Percentiles rank a stretch among this genome's conserved stretches.
Conservation (phyloP, 1,140 invertebrate genomes). For the Camponotus pennsylvanicus region DNA sequence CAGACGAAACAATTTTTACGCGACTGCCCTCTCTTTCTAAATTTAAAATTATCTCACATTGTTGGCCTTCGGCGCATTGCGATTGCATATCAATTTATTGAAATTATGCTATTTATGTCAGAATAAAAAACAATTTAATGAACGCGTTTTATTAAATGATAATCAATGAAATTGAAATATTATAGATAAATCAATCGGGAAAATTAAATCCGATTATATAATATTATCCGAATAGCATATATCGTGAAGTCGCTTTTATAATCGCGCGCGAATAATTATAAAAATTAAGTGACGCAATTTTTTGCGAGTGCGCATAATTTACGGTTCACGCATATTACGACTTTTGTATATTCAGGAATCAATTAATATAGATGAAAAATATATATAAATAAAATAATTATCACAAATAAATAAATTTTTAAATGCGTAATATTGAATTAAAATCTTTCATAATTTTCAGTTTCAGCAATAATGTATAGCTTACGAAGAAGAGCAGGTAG, state of each 20-base stretch:
- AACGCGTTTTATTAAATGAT: background rate
- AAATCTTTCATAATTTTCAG: background rate
- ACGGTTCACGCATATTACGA: background rate
- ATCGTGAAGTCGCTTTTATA: background rate
- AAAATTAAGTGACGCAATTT: background rate
- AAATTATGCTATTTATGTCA: slow-evolving; percentile 2
- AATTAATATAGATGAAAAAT: background rate
- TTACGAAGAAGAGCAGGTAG: background rate
- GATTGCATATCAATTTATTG: background rate
- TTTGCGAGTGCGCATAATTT: background rate
- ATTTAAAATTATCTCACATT: background rate
- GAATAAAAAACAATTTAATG: background rate
- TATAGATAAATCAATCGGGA: slow-evolving; percentile 7
- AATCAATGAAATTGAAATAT: background rate
- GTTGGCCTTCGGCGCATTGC: background rate
- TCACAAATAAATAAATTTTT: background rate
- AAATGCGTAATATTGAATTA: background rate
- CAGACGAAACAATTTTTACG: background rate
- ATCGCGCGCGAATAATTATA: background rate
- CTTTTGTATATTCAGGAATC: too few relatives aligned
- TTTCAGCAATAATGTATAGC: background rate
- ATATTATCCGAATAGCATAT: background rate
- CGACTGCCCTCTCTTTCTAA: background rate
- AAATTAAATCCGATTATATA: background rate
- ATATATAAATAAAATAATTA: background rate